Base-by-base conservation (phyloP, 2,113 vertebrate genomes). In the Corythoichthys intestinalis region DNA sequence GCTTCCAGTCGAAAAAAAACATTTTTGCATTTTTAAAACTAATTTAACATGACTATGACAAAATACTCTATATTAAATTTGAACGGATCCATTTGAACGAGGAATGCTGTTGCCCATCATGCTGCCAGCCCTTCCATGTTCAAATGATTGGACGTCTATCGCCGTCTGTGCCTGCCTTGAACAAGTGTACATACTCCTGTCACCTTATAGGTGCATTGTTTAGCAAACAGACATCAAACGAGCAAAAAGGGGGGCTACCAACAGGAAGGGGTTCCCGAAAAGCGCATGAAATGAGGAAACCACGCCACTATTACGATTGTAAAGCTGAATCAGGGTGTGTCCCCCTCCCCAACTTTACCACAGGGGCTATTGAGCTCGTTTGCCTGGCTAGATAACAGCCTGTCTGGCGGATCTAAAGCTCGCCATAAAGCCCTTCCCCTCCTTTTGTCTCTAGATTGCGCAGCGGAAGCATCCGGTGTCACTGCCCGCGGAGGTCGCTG, bases 311-410 rank as follows among this genome's bases (percentile, higher is more conserved):
- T 67, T 64, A 83, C 85, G 83, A 86, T 76, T 83, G 87, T 92
- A 92, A 92, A 93, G 74, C 76, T 85, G 84, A 86, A 88, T 76
- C 81, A 76, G 85, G 79, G 78, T 87, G 87, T 46, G 64, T 65
- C 85, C 86, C 82, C 88, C 88, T 83, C 82, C 79, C 85, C 69
- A 78, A 71, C 70, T 91, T 90, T 91, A 92, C 88, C 87, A 77
- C 88, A 82, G 87, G 86, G 88, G 81, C 88, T 90, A 91, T 92
- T 93, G 82, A 91, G 82, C 83, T 87, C 85, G 90, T 91, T 91
- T 90, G 74, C 83, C 67, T 81, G 78, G 75, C 78, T 73, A 89
- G 88, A 92, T 92, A 92, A 91, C 85, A 91, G 87, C 85, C 86
- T 88, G 89, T 90, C 87, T 90, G 83, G 87, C 79, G 86, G 82